Evolutionary conservation across 2,888 invertebrate genomes (phyloP).

Genomic region (Drosophila greeni): DNA sequence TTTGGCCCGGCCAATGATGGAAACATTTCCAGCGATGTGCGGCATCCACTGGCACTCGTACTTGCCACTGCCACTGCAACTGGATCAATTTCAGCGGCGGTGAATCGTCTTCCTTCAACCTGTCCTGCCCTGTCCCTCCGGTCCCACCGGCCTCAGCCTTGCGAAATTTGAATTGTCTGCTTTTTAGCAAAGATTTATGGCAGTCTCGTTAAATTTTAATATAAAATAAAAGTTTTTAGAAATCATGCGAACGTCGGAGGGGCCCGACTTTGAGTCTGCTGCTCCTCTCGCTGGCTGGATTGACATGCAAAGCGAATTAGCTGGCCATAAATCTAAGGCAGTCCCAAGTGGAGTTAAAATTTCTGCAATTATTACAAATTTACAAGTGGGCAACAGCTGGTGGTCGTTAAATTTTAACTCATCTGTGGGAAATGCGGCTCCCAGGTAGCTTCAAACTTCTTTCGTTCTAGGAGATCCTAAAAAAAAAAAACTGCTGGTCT

Average conservation of each 20-base stretch:
- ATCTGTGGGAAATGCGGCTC: conserved; percentile 14
- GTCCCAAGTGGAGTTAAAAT: conserved; percentile 37
- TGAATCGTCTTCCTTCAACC: conserved; percentile 57
- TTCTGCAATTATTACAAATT: conserved; percentile 49
- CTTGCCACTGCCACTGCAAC: conserved; percentile 59
- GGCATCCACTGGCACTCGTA: conserved; percentile 54
- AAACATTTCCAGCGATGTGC: conserved; percentile 70
- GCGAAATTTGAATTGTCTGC: conserved; percentile 77
- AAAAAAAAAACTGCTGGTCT: conserved; percentile 1
- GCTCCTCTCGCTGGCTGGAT: conserved; percentile 39
- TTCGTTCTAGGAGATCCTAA: background rate
- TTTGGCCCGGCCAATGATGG: conserved; percentile 57
- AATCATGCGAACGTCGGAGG: conserved; percentile 34
- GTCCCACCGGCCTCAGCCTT: conserved; percentile 30
- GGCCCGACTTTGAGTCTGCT: background rate
- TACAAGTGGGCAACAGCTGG: conserved; percentile 38
- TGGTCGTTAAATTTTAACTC: conserved; percentile 18
- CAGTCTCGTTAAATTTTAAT: conserved; percentile 78
- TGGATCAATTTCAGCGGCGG: conserved; percentile 76
- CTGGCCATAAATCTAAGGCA: conserved; percentile 54
- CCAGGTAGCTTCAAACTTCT: conserved; percentile 1
- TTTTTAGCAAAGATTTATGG: conserved; percentile 77
- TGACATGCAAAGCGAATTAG: conserved; percentile 74
- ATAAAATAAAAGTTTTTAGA: conserved; percentile 74
- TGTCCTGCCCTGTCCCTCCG: conserved; percentile 17